These are phyloP conservation scores for Eciton burchellii DNA, from an alignment of 1,140 invertebrate species.

Conservation along the genomic window DNA sequence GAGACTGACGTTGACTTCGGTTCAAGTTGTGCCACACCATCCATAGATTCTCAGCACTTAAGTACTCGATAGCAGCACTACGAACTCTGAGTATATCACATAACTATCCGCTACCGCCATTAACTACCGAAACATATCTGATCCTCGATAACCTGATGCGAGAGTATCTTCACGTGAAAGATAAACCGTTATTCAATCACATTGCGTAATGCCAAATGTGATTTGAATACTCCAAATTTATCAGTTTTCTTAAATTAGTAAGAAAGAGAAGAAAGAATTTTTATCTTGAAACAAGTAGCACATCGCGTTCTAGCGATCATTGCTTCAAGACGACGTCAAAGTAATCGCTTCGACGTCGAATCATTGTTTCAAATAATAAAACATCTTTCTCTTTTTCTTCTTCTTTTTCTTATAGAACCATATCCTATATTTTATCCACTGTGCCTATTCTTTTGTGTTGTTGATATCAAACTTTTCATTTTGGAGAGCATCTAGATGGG, in stretches of 20 bases:
- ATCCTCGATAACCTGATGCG: not conserved
- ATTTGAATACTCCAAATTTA: not conserved
- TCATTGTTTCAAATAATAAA: too few species aligned
- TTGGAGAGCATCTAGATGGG: too few species aligned
- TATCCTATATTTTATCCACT: too few species aligned
- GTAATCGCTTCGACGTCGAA: slow-evolving; percentile 13
- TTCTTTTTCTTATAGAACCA: too few species aligned
- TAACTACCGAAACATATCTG: slow-evolving; percentile 15
- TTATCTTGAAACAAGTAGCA: slow-evolving; percentile 15
- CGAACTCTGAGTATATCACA: slow-evolving; percentile 3
- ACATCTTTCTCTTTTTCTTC: too few species aligned
- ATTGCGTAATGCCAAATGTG: not conserved
- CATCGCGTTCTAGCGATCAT: slow-evolving; percentile 18
- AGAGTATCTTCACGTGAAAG: not conserved
- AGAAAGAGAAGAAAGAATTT: not conserved
- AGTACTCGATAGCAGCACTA: slow-evolving; percentile 11
- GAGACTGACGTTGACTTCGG: slow-evolving; percentile 8
- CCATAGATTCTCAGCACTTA: slow-evolving; percentile 40
- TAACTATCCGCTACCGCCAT: slow-evolving; percentile 16
- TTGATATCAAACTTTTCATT: too few species aligned
- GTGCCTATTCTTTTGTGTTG: too few species aligned
- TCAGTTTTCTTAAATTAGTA: too few species aligned
- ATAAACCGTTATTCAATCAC: slow-evolving; percentile 20
- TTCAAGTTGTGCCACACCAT: slow-evolving; percentile 39
- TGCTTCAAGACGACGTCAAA: slow-evolving; percentile 7